phyloP scores from a whole-genome alignment of 1,140 invertebrate genomes.

The Rhagoletis zephyria region DNA sequence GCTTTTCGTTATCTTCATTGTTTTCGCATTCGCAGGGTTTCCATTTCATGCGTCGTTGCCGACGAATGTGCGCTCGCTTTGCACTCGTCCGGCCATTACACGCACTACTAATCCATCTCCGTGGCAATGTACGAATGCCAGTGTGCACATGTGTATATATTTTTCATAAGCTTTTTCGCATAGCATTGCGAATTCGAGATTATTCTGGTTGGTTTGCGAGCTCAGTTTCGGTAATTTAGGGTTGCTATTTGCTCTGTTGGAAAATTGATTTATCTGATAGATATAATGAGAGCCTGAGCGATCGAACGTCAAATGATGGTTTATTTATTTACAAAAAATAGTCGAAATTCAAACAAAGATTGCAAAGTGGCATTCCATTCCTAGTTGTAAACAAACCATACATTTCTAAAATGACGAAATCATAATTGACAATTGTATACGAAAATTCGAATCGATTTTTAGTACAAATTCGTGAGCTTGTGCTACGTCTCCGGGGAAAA shows the following conservation, averaged over 20 bases:
- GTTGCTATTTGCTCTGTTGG: not conserved
- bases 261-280: not conserved
- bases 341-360: no score
- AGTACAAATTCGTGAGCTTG: no score
- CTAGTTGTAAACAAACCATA: no score
- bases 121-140: not conserved
- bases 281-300: no score
- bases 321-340: no score
- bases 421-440: no score
- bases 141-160: not conserved
- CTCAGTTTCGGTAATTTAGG: not conserved
- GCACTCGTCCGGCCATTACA: slow-evolving; percentile 1
- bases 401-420: no score
- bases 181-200: not conserved
- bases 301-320: no score
- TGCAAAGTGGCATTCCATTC: no score
- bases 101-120: slow-evolving; percentile 18
- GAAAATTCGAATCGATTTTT: no score
- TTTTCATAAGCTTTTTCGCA: not conserved
- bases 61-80: not conserved
- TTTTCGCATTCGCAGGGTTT: slow-evolving; percentile 32
- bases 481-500: no score
- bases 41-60: slow-evolving; percentile 30
- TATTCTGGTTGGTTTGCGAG: not conserved
- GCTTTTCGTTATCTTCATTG: slow-evolving; percentile 1